These are phyloP conservation scores for Saccostrea glomerata DNA, from an alignment of 1,140 invertebrate species.

Conservation along the genomic window DNA sequence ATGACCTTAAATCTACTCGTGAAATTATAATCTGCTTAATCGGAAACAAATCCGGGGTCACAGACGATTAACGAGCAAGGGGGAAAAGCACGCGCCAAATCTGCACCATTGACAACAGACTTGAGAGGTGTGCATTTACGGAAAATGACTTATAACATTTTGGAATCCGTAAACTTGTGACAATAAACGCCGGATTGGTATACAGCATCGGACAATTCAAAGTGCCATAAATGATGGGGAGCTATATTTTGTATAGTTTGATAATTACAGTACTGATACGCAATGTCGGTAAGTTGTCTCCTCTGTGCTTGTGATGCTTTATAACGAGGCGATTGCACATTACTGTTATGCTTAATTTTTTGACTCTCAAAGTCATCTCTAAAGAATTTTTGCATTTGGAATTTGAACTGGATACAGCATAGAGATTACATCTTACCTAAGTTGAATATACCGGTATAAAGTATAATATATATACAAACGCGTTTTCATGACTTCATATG, in stretches of 20 bases:
- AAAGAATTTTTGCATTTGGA: too few species aligned
- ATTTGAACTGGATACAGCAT: too few species aligned
- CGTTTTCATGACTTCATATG: too few species aligned
- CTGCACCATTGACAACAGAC: conserved; percentile 24
- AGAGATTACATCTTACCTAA: too few species aligned
- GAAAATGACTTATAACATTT: not conserved
- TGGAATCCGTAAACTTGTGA: not conserved
- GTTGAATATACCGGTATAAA: too few species aligned
- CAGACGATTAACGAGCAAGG: not conserved
- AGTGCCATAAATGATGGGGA: conserved; percentile 3
- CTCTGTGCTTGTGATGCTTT: not conserved
- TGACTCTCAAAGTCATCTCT: not conserved
- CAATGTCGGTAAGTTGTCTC: not conserved
- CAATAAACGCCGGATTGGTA: not conserved
- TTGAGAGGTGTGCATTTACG: not conserved
- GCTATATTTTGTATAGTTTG: not conserved
- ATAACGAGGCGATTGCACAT: not conserved
- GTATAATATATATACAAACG: too few species aligned
- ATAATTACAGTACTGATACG: conserved; percentile 1
- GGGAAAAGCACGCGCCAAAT: conserved; percentile 1
- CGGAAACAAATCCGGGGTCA: not conserved
- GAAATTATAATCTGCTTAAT: conserved; percentile 23
- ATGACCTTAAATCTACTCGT: not conserved
- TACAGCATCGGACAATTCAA: not conserved
- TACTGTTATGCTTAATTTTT: not conserved